Conservation (phyloP, 2,113 vertebrate species). For the Barnardius zonarius region DNA sequence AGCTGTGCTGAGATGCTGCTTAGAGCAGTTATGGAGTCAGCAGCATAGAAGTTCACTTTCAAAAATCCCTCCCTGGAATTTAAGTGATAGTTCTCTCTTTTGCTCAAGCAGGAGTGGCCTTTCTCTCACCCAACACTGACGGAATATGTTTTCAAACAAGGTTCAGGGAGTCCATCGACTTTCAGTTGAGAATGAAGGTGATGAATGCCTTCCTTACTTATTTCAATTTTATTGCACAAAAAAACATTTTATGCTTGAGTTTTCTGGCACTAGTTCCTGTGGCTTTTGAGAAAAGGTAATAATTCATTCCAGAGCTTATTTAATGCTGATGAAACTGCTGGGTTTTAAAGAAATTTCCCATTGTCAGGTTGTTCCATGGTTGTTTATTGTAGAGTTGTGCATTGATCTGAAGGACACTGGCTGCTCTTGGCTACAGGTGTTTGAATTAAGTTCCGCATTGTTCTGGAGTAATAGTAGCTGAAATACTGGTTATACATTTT, state of each 20-base stretch:
- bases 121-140: not conserved
- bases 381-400: not conserved
- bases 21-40: not conserved
- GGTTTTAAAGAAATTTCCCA: not conserved
- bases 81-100: not conserved
- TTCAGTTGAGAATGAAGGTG: not conserved
- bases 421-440: not conserved
- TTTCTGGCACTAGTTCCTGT: not conserved
- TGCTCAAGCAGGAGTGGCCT: not conserved
- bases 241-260: not conserved
- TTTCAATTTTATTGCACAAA: constrained; percentile 8
- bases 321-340: not conserved
- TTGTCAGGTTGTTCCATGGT: not conserved
- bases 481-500: not conserved
- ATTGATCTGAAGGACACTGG: not conserved
- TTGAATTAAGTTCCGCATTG: not conserved
- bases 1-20: not conserved
- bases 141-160: not conserved
- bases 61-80: not conserved
- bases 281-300: constrained; percentile 14
- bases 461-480: not conserved
- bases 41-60: not conserved
- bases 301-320: constrained; percentile 22
- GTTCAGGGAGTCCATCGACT: not conserved
- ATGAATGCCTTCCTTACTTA: constrained; percentile 29